These are phyloP conservation scores for Nannobrachium achirus DNA, from an alignment of 2,113 vertebrate species.

Conservation along the genomic window DNA sequence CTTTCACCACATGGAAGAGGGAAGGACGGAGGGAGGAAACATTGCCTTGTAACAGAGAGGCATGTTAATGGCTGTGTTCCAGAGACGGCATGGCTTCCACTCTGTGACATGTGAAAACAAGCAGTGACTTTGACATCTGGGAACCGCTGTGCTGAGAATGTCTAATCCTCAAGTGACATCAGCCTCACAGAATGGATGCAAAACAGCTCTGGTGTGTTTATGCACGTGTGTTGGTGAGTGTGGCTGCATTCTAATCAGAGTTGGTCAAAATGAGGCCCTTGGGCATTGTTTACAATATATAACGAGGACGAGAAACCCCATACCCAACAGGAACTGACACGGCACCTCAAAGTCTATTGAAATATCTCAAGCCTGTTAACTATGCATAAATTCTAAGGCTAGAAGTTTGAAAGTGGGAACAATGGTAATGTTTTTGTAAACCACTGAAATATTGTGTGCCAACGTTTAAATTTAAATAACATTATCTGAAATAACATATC, in stretches of 20 bases:
- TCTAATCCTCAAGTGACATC: slow-evolving; percentile 66
- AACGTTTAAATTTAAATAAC: too few relatives aligned
- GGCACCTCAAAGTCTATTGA: slow-evolving; percentile 38
- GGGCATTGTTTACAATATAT: slow-evolving; percentile 67
- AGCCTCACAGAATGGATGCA: slow-evolving; percentile 60
- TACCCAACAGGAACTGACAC: slow-evolving; percentile 38
- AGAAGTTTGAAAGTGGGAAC: background rate
- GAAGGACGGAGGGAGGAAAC: slow-evolving; percentile 19
- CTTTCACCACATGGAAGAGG: background rate
- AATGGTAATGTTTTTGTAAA: background rate
- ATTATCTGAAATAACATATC: too few relatives aligned
- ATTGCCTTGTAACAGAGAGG: slow-evolving; percentile 32
- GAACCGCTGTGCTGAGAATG: slow-evolving; percentile 56
- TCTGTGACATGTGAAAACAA: slow-evolving; percentile 59
- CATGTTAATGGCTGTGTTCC: slow-evolving; percentile 63
- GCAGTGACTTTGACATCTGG: slow-evolving; percentile 62
- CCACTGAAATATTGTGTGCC: too few relatives aligned
- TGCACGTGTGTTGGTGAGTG: slow-evolving; percentile 5
- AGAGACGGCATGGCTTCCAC: slow-evolving; percentile 43
- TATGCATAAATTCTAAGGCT: slow-evolving; percentile 48
- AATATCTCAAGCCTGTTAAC: slow-evolving; percentile 16
- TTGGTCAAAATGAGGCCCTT: slow-evolving; percentile 70
- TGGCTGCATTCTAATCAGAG: slow-evolving; percentile 36
- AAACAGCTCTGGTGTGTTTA: slow-evolving; percentile 33
- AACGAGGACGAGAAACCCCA: slow-evolving; percentile 60